Percentiles rank a stretch among this genome's conserved stretches.
Evolutionary conservation across 2,797 vertebrate genomes (phyloP).

Genomic region (Muraenolepis orangiensis): DNA sequence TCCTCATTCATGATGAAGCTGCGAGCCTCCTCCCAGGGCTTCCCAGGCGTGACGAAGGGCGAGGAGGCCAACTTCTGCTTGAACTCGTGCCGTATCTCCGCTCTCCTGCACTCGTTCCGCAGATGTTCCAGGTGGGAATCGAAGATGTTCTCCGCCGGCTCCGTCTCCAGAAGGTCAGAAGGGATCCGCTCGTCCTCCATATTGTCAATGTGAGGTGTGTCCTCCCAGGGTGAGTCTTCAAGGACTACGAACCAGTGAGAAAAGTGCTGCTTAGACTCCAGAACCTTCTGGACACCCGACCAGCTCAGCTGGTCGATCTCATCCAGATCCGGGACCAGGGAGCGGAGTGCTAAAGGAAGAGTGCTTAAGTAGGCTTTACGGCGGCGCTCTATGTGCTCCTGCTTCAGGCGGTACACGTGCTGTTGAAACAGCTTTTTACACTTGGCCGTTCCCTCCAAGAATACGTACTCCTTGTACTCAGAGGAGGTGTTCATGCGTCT

Average conservation of each 20-base stretch:
- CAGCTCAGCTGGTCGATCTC: conserved; percentile 91
- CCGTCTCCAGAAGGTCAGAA: conserved; percentile 89
- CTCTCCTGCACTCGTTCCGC: conserved; percentile 83
- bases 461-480: conserved; percentile 93
- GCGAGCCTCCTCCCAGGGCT: conserved; percentile 95
- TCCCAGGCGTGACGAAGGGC: conserved; percentile 91
- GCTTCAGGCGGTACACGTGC: conserved; percentile 89
- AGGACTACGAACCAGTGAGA: conserved; percentile 89
- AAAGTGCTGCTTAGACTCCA: conserved; percentile 92
- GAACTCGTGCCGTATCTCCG: conserved; percentile 87
- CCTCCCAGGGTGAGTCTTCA: conserved; percentile 95
- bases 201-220: conserved; percentile 85
- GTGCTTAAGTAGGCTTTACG: conserved; percentile 80
- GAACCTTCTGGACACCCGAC: conserved; percentile 84
- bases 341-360: conserved; percentile 85
- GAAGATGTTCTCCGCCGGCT: conserved; percentile 79
- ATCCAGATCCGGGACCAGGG: conserved; percentile 84
- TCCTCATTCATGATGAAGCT: conserved; percentile 98
- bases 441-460: conserved; percentile 91
- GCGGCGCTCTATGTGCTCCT: conserved; percentile 90
- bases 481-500: conserved; percentile 82
- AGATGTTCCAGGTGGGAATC: conserved; percentile 85
- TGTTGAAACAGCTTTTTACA: conserved; percentile 94
- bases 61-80: conserved; percentile 87
- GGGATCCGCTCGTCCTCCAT: conserved; percentile 88